A percentile compares a stretch with the other conserved stretches of the same genome.
Conservation (phyloP, 2,888 invertebrate genomes). For the Zaprionus bogoriensis region DNA sequence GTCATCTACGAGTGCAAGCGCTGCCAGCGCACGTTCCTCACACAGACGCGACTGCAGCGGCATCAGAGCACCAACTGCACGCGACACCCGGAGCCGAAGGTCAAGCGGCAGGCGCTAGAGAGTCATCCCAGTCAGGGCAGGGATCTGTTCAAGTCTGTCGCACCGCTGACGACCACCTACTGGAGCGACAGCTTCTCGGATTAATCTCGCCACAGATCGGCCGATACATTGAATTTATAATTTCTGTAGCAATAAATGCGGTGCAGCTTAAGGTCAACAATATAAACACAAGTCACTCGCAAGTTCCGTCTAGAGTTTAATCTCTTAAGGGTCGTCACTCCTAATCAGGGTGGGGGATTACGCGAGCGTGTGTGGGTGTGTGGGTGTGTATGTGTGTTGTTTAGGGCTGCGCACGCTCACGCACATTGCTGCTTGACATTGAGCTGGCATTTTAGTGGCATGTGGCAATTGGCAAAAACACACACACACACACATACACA, state of each 20-base stretch:
- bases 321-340: neutral
- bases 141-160: constrained; percentile 83
- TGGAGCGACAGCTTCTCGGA: constrained; percentile 84
- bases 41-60: constrained; percentile 74
- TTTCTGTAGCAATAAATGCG: constrained; percentile 12
- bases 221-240: constrained; percentile 1
- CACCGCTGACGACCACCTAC: constrained; percentile 83
- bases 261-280: constrained; percentile 7
- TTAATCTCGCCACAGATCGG: constrained; percentile 51
- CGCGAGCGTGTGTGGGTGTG: neutral
- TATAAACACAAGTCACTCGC: neutral
- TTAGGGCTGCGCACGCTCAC: constrained; percentile 1
- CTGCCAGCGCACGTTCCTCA: constrained; percentile 80
- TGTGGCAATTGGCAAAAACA: constrained; percentile 14
- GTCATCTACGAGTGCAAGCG: constrained; percentile 80
- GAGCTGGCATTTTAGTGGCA: constrained; percentile 17
- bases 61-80: constrained; percentile 70
- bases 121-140: constrained; percentile 74
- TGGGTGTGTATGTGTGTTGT: neutral
- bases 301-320: neutral
- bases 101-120: constrained; percentile 39
- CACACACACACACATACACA: neutral
- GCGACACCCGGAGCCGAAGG: constrained; percentile 45
- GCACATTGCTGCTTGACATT: constrained; percentile 8
- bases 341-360: no score